A percentile compares a stretch with the other conserved stretches of the same genome.
Conservation (phyloP, 2,888 invertebrate genomes). For the Drosophila anceps region DNA sequence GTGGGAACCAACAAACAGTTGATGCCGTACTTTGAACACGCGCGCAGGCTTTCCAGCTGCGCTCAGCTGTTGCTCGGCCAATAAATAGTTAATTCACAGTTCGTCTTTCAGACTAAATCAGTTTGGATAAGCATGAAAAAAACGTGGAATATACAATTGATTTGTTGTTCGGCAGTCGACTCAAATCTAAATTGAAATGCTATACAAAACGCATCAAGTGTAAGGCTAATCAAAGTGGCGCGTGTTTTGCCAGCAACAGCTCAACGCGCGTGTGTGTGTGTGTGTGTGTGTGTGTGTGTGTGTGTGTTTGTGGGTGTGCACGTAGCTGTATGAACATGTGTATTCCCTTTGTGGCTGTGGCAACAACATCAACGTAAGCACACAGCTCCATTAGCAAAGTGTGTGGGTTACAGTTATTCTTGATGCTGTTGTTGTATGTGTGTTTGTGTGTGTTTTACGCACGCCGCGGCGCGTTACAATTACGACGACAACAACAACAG, state of each 20-base stretch:
- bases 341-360: conserved; percentile 65
- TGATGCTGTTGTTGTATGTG: conserved; percentile 25
- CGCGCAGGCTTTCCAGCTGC: conserved; percentile 24
- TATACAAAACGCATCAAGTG: conserved; percentile 31
- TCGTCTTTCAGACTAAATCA: conserved; percentile 21
- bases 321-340: conserved; percentile 44
- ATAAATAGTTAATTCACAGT: conserved; percentile 12
- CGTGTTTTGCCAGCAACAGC: conserved; percentile 62
- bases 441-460: conserved; percentile 62
- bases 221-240: conserved; percentile 60
- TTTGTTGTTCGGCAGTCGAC: background rate
- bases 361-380: conserved; percentile 59
- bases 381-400: conserved; percentile 66
- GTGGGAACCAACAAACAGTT: conserved; percentile 48
- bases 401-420: conserved; percentile 19
- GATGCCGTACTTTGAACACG: conserved; percentile 43
- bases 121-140: conserved; percentile 19
- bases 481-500: conserved; percentile 26
- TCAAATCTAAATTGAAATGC: conserved; percentile 30
- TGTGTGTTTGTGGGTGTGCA: conserved; percentile 8
- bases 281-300: conserved; percentile 4
- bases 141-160: conserved; percentile 26
- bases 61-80: conserved; percentile 5
- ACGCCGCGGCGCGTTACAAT: conserved; percentile 53
- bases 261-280: conserved; percentile 10